Evolutionary conservation across 1,140 invertebrate species (phyloP).

Genomic region (Cyclina sinensis): DNA sequence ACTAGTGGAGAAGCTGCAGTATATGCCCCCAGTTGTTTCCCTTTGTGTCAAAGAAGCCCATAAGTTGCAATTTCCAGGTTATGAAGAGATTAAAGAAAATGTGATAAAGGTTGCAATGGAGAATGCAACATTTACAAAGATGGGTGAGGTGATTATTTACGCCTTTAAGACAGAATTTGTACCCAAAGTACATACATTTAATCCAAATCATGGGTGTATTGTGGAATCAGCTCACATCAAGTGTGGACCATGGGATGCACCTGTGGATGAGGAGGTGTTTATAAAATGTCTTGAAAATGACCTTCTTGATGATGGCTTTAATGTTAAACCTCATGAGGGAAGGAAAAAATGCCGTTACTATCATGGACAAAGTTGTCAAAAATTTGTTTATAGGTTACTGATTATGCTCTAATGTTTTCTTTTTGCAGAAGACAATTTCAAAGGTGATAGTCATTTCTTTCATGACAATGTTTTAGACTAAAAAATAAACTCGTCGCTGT

Average conservation of each 20-base stretch:
- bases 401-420: conserved; percentile 80
- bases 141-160: conserved; percentile 82
- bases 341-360: conserved; percentile 83
- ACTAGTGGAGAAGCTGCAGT: conserved; percentile 77
- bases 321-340: conserved; percentile 79
- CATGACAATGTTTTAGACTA: too few relatives aligned
- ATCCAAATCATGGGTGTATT: conserved; percentile 82
- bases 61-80: conserved; percentile 81
- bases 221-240: conserved; percentile 79
- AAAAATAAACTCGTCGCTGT: too few relatives aligned
- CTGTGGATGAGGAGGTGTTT: conserved; percentile 82
- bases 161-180: conserved; percentile 81
- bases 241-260: conserved; percentile 80
- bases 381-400: conserved; percentile 79
- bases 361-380: conserved; percentile 84
- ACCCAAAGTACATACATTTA: conserved; percentile 78
- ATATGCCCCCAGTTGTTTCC: conserved; percentile 78
- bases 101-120: conserved; percentile 79
- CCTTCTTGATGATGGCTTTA: conserved; percentile 82
- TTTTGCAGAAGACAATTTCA: too few relatives aligned
- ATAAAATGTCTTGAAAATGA: conserved; percentile 82
- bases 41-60: conserved; percentile 80
- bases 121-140: conserved; percentile 76
- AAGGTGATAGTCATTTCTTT: too few relatives aligned
- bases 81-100: conserved; percentile 75